phyloP scores from a whole-genome alignment of 64 coral and sea anemone genomes.

The Pocillopora verrucosa region DNA sequence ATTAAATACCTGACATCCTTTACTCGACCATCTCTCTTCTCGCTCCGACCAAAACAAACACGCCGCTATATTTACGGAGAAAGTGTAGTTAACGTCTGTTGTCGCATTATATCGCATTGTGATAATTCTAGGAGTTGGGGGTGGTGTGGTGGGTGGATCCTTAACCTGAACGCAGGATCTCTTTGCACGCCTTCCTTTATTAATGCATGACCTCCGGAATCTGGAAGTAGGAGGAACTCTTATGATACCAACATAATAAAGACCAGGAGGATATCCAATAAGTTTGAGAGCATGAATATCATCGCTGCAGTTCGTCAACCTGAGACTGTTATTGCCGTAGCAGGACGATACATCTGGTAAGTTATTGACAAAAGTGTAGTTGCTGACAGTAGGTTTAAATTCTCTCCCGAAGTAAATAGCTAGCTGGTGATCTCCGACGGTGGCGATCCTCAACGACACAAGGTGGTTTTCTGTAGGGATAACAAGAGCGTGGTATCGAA shows the following conservation, averaged over 20 bases:
- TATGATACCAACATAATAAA: constrained; percentile 21
- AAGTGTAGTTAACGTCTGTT: constrained; percentile 66
- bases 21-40: constrained; percentile 60
- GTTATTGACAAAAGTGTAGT: background rate
- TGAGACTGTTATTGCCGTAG: too few species aligned
- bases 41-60: constrained; percentile 77
- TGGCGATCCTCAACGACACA: background rate
- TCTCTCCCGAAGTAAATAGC: background rate
- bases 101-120: constrained; percentile 48
- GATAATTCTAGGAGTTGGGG: constrained; percentile 52
- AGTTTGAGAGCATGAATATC: background rate
- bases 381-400: constrained; percentile 8
- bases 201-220: constrained; percentile 29
- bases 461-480: background rate
- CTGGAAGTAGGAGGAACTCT: background rate
- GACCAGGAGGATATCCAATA: constrained; percentile 6
- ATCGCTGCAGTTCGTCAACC: background rate
- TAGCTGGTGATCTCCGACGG: background rate
- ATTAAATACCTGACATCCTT: constrained; percentile 61
- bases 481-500: constrained; percentile 3
- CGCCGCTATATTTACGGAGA: constrained; percentile 23
- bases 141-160: constrained; percentile 65
- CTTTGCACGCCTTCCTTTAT: constrained; percentile 25
- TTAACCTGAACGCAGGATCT: constrained; percentile 81
- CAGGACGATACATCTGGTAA: constrained; percentile 22